These are phyloP conservation scores for Enteromius radiatus DNA, from an alignment of 2,797 vertebrate species.

Conservation along the genomic window DNA sequence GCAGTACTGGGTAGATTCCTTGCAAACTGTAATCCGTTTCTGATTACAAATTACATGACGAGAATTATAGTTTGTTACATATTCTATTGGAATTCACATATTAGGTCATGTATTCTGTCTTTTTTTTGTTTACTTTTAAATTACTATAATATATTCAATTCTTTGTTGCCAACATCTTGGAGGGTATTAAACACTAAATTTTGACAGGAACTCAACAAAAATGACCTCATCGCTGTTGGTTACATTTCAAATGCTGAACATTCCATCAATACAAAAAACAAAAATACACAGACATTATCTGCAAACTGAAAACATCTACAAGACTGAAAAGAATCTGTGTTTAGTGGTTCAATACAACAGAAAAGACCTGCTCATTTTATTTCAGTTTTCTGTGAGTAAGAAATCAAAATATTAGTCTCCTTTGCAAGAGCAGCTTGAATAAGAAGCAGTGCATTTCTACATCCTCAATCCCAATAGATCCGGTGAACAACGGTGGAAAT, in stretches of 20 bases:
- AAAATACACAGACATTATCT: background rate
- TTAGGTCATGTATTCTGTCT: background rate
- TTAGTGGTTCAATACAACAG: background rate
- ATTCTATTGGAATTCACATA: background rate
- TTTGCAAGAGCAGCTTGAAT: background rate
- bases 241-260: background rate
- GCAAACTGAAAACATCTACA: background rate
- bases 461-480: conserved; percentile 29
- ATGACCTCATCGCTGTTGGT: background rate
- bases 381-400: background rate
- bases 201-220: background rate
- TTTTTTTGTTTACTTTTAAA: background rate
- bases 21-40: background rate
- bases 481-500: conserved; percentile 9
- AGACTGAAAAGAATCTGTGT: background rate
- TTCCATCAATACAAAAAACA: background rate
- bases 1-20: background rate
- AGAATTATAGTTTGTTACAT: background rate
- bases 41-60: background rate
- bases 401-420: background rate
- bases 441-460: conserved; percentile 4
- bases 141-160: background rate
- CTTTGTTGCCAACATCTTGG: background rate
- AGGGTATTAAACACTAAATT: background rate
- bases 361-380: background rate